Evolutionary conservation across 2,113 vertebrate species (phyloP).

Genomic region (Pteruthius melanotis): DNA sequence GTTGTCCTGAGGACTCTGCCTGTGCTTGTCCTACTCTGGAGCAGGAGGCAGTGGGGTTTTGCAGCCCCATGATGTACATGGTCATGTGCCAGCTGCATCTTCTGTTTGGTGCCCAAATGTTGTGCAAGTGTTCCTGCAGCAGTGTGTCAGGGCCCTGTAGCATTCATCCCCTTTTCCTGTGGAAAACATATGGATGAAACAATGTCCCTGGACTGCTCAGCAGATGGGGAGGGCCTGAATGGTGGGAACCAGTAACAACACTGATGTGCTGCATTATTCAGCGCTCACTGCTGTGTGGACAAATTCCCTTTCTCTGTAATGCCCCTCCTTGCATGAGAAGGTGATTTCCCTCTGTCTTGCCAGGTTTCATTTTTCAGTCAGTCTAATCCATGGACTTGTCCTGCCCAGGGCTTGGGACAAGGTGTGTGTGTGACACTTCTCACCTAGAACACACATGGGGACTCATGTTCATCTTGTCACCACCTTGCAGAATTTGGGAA

Average conservation of each 20-base stretch:
- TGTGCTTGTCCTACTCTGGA: background rate
- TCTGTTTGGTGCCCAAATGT: background rate
- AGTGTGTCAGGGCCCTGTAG: too few relatives aligned
- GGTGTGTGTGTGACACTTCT: background rate
- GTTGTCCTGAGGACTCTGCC: background rate
- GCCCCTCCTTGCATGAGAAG: background rate
- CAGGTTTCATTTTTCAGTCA: background rate
- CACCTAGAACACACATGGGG: rapidly evolving
- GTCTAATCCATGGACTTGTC: background rate
- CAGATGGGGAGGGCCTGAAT: background rate
- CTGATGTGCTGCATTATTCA: background rate
- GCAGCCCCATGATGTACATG: rapidly evolving
- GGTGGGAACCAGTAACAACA: background rate
- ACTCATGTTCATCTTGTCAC: background rate
- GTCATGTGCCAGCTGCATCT: background rate
- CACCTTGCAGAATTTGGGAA: too few relatives aligned
- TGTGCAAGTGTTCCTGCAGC: background rate
- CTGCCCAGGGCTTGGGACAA: background rate
- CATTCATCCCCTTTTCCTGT: background rate
- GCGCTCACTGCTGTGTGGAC: background rate
- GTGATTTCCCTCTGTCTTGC: background rate
- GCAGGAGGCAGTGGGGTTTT: background rate
- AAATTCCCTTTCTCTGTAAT: background rate
- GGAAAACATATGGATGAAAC: background rate
- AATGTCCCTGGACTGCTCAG: background rate